These are phyloP conservation scores for Ophion slaviceki DNA, from an alignment of 2,888 invertebrate genomes.

Conservation along the genomic window DNA sequence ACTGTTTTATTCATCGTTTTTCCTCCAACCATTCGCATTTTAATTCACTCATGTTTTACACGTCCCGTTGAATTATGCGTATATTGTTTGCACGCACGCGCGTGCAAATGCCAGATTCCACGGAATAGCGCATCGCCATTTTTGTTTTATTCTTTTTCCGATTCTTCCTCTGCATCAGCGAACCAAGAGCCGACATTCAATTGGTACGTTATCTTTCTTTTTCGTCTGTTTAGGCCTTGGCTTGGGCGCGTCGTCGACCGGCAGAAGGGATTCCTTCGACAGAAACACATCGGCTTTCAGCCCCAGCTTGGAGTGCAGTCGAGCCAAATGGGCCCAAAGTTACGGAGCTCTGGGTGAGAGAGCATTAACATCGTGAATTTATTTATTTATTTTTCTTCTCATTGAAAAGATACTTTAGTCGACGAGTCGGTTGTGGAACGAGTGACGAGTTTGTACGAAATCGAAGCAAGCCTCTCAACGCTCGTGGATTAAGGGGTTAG, in stretches of 20 bases:
- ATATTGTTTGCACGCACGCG: constrained; percentile 20
- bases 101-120: constrained; percentile 23
- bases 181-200: constrained; percentile 15
- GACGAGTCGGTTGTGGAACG: background rate
- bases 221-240: constrained; percentile 82
- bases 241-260: constrained; percentile 86
- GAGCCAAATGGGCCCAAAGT: constrained; percentile 86
- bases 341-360: constrained; percentile 85
- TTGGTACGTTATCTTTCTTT: constrained; percentile 24
- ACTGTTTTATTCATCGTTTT: constrained; percentile 48
- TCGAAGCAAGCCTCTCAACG: constrained; percentile 32
- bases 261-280: constrained; percentile 91
- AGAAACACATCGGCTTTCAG: constrained; percentile 91
- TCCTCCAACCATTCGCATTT: constrained; percentile 42
- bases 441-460: constrained; percentile 28
- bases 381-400: constrained; percentile 19
- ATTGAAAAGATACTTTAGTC: background rate
- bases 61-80: constrained; percentile 26
- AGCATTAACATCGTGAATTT: background rate
- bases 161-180: constrained; percentile 2
- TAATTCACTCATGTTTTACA: constrained; percentile 27
- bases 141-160: background rate
- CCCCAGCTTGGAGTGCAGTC: constrained; percentile 89
- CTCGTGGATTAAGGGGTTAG: constrained; percentile 16
- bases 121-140: background rate